Evolutionary conservation across 2,797 vertebrate species (phyloP).

Genomic region (Echeneis naucrates): DNA sequence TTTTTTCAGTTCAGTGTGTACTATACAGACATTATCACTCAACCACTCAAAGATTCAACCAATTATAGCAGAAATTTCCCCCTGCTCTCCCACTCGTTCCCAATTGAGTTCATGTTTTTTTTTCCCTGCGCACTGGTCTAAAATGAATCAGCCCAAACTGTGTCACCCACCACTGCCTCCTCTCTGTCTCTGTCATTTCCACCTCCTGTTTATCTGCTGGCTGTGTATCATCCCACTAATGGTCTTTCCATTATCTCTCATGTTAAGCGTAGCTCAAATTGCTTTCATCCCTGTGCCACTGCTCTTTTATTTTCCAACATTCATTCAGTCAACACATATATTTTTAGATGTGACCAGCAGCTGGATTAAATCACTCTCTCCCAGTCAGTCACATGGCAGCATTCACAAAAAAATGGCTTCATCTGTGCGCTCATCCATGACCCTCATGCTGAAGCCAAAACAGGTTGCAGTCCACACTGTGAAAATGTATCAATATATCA

Average conservation of each 20-base stretch:
- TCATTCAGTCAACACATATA: constrained; percentile 23
- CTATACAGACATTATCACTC: neutral
- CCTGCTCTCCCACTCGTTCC: constrained; percentile 1
- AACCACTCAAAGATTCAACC: constrained; percentile 24
- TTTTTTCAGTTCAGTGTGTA: neutral
- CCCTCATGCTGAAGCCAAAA: constrained; percentile 1
- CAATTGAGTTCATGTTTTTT: constrained; percentile 31
- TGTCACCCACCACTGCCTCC: constrained; percentile 45
- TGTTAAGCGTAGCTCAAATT: constrained; percentile 45
- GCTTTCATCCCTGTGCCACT: constrained; percentile 41
- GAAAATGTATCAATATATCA: neutral
- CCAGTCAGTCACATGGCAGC: constrained; percentile 1
- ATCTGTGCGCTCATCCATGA: neutral
- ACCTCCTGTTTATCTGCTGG: constrained; percentile 58
- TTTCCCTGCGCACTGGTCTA: constrained; percentile 24
- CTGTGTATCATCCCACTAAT: constrained; percentile 55
- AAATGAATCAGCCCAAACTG: constrained; percentile 32
- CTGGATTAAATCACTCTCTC: constrained; percentile 10
- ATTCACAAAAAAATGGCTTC: neutral
- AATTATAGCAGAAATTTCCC: constrained; percentile 11
- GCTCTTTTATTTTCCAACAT: constrained; percentile 33
- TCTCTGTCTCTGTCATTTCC: constrained; percentile 52
- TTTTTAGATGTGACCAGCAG: constrained; percentile 26
- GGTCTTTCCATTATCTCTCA: constrained; percentile 53
- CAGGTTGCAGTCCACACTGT: neutral